A percentile compares a stretch with the other conserved stretches of the same genome.
These are phyloP conservation scores for Argyresthia albistria DNA, from an alignment of 2,888 invertebrate species.

Conservation along the genomic window DNA sequence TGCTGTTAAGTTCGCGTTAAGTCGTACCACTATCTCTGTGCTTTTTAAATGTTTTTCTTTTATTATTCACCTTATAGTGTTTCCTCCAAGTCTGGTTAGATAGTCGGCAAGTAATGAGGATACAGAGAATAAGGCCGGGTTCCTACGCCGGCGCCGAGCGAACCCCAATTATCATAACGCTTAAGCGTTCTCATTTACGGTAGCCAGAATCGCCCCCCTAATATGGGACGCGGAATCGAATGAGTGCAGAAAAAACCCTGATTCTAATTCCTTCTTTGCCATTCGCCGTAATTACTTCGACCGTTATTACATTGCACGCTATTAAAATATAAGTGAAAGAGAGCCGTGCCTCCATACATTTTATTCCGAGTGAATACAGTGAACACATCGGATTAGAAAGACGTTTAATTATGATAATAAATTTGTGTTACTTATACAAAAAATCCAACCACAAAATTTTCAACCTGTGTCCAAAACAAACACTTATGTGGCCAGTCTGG, in stretches of 20 bases:
- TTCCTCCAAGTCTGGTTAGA: no score
- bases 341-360: background rate
- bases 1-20: no score
- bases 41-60: no score
- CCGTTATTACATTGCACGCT: background rate
- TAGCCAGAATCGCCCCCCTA: background rate
- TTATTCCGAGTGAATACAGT: no score
- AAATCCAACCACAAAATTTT: no score
- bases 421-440: no score
- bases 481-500: no score
- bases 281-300: conserved; percentile 7
- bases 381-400: no score
- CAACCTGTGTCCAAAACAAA: no score
- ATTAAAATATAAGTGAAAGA: background rate
- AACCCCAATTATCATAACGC: conserved; percentile 19
- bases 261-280: conserved; percentile 4
- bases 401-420: no score
- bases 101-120: background rate
- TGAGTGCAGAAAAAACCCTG: background rate
- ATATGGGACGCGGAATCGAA: conserved; percentile 3
- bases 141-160: conserved; percentile 8
- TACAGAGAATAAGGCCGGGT: background rate
- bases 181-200: conserved; percentile 10
- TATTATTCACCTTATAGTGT: no score
- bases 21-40: no score